Conservation (phyloP, 2,888 invertebrate species). For the Syrphus vitripennis region DNA sequence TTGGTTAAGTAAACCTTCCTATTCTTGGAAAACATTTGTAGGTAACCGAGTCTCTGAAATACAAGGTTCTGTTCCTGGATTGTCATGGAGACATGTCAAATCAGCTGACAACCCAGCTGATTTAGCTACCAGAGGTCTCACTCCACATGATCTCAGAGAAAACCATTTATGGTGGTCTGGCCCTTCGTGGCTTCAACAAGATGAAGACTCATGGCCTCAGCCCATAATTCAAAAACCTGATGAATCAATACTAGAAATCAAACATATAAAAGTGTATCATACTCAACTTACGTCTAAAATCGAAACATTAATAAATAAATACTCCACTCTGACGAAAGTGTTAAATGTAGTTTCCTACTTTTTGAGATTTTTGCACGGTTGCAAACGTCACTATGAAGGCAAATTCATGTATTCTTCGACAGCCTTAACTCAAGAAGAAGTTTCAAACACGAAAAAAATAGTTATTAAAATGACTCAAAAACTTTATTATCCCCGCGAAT, state of each 20-base stretch:
- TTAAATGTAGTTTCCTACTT: background rate
- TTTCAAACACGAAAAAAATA: background rate
- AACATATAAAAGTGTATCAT: conserved; percentile 33
- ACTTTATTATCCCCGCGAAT: background rate
- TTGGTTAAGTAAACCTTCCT: conserved; percentile 31
- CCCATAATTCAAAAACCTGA: background rate
- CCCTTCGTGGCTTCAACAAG: conserved; percentile 15
- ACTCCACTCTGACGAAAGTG: no score
- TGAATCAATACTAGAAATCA: background rate
- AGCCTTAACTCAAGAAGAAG: background rate
- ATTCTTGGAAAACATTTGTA: conserved; percentile 52
- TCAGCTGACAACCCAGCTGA: conserved; percentile 54
- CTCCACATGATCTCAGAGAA: conserved; percentile 11
- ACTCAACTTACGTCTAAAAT: conserved; percentile 49
- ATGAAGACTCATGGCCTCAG: background rate
- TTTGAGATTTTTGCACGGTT: background rate
- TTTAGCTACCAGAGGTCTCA: no score
- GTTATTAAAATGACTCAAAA: background rate
- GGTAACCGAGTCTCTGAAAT: conserved; percentile 47
- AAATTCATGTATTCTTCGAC: background rate
- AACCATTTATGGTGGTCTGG: conserved; percentile 52
- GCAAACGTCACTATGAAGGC: background rate
- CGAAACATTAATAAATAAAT: no score
- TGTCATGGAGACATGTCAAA: no score
- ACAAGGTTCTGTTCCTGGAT: no score